Evolutionary conservation across 2,113 vertebrate species (phyloP).

Genomic region (Pelecanus crispus): DNA sequence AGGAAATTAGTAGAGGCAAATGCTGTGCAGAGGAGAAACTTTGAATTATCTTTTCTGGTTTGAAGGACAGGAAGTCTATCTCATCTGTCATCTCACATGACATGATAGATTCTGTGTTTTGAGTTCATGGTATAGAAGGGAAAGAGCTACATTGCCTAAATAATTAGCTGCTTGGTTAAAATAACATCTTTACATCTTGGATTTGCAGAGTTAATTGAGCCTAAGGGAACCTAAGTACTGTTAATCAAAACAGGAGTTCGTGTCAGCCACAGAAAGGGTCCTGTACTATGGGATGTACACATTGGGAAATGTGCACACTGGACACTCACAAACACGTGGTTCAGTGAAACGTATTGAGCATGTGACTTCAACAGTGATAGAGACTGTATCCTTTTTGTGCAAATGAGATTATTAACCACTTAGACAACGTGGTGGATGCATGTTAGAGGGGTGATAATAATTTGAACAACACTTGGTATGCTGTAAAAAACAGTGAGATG

Average conservation of each 20-base stretch:
- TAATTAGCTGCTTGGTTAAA: neutral
- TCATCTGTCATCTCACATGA: neutral
- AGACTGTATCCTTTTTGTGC: neutral
- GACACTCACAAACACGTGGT: neutral
- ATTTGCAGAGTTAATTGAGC: neutral
- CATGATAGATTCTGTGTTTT: neutral
- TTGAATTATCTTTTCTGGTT: neutral
- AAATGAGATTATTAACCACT: neutral
- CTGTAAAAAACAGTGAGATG: neutral
- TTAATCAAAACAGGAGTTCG: neutral
- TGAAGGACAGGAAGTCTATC: neutral
- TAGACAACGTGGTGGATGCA: neutral
- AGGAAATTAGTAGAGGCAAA: neutral
- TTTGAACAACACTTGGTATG: neutral
- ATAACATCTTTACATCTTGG: neutral
- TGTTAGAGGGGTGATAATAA: neutral
- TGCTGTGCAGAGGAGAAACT: neutral
- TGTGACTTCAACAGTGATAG: neutral
- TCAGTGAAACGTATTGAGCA: neutral
- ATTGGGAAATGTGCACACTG: neutral
- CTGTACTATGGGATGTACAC: neutral
- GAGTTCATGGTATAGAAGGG: neutral
- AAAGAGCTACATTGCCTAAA: neutral
- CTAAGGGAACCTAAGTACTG: neutral
- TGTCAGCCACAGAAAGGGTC: neutral